Base-by-base conservation (phyloP, 1,140 invertebrate genomes). In the Bilobella aurantiaca region DNA sequence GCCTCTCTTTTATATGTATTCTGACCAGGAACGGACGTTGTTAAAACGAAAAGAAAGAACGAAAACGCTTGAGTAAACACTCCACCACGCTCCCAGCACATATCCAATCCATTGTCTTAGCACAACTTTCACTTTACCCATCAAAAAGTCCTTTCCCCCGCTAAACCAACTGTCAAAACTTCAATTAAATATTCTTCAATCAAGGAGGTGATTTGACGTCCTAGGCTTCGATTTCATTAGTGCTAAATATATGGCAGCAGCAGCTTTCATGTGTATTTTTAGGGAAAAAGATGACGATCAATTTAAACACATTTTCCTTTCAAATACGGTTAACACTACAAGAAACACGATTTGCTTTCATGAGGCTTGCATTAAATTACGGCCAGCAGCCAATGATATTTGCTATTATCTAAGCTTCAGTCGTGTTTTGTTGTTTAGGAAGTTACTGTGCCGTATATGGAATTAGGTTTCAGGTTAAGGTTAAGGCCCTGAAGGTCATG, bases 61-160 rank as follows among this genome's bases (percentile, higher is more conserved):
- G 8, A 53, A 53, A 53, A 23, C 49, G 49, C 49, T 53, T 53
- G 49, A 23, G 49, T 53, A 53, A 53, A 53, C 49, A 53, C 14
- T 5, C 34, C 8, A 8, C 18, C 8, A 8, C 8, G 34, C 18
- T 8, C 8, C 34, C 34, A 18, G 34, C 34, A 42, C 8, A 42
- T 42, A 18, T 42, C 18, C 18, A 8, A 42, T n/a, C n/a, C n/a
- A n/a, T n/a, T n/a, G 34, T 42, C 34, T 42, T 8, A 18, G 8
- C 34, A 42, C 8, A 12, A 8, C 18, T 18, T 42, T 42, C 34
- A 42, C 34, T 42, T 42, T n/a, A n/a, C n/a, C n/a, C 8, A 18
- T 42, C 8, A 12, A 12, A 42, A 18, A 42, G 34, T 12, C 34
- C 34, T 42, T 12, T 18, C 34, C 18, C 34, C 34, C 34, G n/a